These are phyloP conservation scores for Leptodirus hochenwartii DNA, from an alignment of 2,888 invertebrate species.

Conservation along the genomic window DNA sequence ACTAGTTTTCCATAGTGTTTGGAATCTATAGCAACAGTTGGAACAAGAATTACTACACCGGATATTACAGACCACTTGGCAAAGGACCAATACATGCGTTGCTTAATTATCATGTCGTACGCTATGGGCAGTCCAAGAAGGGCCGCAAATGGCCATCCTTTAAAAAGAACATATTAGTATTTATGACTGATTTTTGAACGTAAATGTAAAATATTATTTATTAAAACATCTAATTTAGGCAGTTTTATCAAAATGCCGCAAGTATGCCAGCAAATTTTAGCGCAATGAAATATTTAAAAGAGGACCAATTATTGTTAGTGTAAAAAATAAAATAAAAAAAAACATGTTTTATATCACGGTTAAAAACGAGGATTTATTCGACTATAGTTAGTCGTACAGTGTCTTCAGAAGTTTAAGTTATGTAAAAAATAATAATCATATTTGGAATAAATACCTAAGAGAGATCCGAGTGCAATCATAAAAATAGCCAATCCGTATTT, in stretches of 20 bases:
- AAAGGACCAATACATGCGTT: constrained; percentile 47
- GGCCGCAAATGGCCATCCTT: constrained; percentile 96
- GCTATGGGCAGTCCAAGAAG: constrained; percentile 83
- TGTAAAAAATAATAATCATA: no score
- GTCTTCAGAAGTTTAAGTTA: no score
- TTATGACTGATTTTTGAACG: constrained; percentile 1
- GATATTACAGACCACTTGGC: constrained; percentile 60
- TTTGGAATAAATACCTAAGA: no score
- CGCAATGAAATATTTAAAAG: no score
- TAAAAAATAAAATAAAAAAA: no score
- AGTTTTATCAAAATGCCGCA: no score
- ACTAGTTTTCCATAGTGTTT: constrained; percentile 76
- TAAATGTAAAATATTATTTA: constrained; percentile 1
- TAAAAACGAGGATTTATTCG: no score
- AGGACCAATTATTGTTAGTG: no score
- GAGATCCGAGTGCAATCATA: constrained; percentile 62
- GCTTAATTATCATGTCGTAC: constrained; percentile 57
- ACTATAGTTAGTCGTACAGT: no score
- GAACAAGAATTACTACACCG: constrained; percentile 49
- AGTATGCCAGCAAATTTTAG: no score
- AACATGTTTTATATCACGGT: no score
- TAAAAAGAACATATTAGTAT: constrained; percentile 18
- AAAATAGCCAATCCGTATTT: constrained; percentile 65
- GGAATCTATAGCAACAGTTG: constrained; percentile 70
- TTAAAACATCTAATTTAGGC: no score